Evolutionary conservation across 2,888 invertebrate genomes (phyloP).

Genomic region (Allolobophora icterica): DNA sequence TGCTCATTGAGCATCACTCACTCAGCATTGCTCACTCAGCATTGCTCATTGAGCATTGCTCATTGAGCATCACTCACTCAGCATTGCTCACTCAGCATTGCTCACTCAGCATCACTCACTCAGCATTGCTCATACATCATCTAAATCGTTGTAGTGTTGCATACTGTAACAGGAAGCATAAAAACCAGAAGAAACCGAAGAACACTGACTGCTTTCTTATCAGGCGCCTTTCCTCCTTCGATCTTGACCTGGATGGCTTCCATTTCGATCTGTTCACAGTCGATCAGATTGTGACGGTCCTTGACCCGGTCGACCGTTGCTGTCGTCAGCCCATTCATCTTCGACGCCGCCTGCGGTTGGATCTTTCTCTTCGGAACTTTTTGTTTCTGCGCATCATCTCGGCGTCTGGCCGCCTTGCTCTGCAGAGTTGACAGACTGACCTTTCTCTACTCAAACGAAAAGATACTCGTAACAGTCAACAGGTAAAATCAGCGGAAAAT

Average conservation of each 20-base stretch:
- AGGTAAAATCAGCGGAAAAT: neutral
- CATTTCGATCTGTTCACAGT: conserved; percentile 38
- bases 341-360: neutral
- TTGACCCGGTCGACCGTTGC: conserved; percentile 41
- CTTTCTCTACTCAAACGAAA: conserved; percentile 43
- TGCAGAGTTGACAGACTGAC: conserved; percentile 49
- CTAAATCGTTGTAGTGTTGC: neutral
- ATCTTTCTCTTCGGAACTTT: conserved; percentile 27
- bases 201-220: neutral
- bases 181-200: neutral
- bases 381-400: conserved; percentile 25
- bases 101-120: too few relatives aligned
- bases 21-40: too few relatives aligned
- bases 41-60: too few relatives aligned
- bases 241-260: conserved; percentile 29
- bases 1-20: too few relatives aligned
- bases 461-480: neutral
- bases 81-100: too few relatives aligned
- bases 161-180: neutral
- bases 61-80: too few relatives aligned
- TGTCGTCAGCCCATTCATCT: conserved; percentile 34
- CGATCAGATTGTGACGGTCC: conserved; percentile 46
- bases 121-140: neutral
- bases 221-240: neutral
- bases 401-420: conserved; percentile 48